Conservation (phyloP, 2,797 vertebrate species). For the Arrhamphus sclerolepis region DNA sequence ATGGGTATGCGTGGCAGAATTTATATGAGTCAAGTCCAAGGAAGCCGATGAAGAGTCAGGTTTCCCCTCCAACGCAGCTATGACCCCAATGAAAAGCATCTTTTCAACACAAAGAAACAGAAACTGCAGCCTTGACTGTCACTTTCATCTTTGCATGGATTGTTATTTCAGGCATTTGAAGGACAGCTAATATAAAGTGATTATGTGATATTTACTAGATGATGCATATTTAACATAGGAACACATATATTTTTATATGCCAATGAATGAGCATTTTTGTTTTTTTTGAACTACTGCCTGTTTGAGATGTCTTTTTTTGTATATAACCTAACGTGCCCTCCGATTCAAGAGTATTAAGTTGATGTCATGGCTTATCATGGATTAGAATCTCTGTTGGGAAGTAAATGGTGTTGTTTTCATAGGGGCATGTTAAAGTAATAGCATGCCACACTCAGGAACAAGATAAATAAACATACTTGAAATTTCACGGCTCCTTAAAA, state of each 20-base stretch:
- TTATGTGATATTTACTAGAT: not conserved
- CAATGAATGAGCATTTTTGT: not conserved
- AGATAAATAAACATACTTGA: not conserved
- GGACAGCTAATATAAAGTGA: not conserved
- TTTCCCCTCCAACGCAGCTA: conserved; percentile 45
- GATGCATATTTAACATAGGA: not conserved
- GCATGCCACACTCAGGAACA: not conserved
- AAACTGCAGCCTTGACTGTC: conserved; percentile 1
- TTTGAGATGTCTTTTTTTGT: not conserved
- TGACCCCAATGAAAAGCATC: conserved; percentile 21
- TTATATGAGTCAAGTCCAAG: conserved; percentile 58
- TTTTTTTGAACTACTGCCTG: not conserved
- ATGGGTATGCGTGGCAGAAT: conserved; percentile 61
- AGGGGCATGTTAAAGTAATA: not conserved
- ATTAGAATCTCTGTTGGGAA: conserved; percentile 10
- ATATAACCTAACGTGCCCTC: too few species aligned
- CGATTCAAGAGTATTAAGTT: not conserved
- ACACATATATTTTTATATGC: not conserved
- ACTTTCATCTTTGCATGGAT: conserved; percentile 16
- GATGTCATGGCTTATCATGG: conserved; percentile 4
- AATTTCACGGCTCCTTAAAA: not conserved
- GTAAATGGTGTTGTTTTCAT: not conserved
- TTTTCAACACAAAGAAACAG: conserved; percentile 44
- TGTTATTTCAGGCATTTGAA: conserved; percentile 4
- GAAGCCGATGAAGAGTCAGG: conserved; percentile 44